Evolutionary conservation across 1,140 invertebrate species (phyloP), one percentile per base, ranked within the genome.

Genomic region (Drosophila bocki): DNA sequence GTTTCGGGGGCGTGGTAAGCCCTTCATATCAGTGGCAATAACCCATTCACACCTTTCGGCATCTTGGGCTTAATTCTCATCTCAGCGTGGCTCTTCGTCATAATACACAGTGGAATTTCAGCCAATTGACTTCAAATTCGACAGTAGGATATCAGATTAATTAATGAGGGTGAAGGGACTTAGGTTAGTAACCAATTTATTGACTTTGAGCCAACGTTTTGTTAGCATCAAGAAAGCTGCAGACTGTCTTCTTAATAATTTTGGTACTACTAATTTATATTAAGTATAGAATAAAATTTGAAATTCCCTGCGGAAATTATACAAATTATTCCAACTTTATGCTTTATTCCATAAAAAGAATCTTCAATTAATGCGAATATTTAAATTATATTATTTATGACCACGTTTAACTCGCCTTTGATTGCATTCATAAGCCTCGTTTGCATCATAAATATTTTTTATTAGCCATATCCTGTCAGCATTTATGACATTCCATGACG

Each of bases 401-500:
- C 8, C 19, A n/a, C 47, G 3, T 26, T 29, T 29, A 29, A 15
- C 15, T 15, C 9, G 8, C n/a, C 15, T 3, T 39, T 19, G 26
- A 15, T 53, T 29, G 15, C 26, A 29, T 41, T 32, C 26, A 42
- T 41, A 42, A 41, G 7, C 22, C 35, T 12, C 22, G 37, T 3
- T 26, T 3, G 7, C 13, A 29, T 44, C 6, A 65, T 44, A 65
- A 37, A 61, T 61, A 29, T 45, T 51, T 57, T 63, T n/a, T 22
- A 53, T 19, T 62, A 37, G 41, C 44, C 53, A 51, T 56, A 45
- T 6, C 32, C 53, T 83, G 80, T 61, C 70, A 67, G 62, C 45
- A 47, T 67, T 50, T 50, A 50, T 80, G 77, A 80, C 80, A 78
- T 71, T 68, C n/a, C 58, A 71, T 33, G 72, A 37, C 41, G 17